phyloP scores from a whole-genome alignment of 2,797 vertebrate genomes.

The Anguilla obscura region DNA sequence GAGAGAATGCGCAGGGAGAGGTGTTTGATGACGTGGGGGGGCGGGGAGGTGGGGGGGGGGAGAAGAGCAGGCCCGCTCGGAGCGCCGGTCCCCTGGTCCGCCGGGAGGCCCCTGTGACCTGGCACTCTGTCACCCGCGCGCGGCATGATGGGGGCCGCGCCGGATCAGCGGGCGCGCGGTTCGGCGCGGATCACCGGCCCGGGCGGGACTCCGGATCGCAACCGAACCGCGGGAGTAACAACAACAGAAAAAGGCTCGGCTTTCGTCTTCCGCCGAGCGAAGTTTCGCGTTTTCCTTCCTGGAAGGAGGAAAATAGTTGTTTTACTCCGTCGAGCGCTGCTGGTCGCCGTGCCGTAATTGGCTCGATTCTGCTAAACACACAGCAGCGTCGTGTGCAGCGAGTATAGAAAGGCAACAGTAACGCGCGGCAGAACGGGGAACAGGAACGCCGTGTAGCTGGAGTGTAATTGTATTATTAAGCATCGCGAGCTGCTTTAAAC shows the following conservation, averaged over 20 bases:
- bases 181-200: conserved; percentile 52
- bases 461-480: neutral
- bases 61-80: neutral
- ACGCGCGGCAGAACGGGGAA: neutral
- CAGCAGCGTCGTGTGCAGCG: neutral
- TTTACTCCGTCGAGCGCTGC: neutral
- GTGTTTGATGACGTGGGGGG: neutral
- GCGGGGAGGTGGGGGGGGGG: too few species aligned
- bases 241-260: neutral
- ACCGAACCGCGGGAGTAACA: neutral
- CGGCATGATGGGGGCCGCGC: conserved; percentile 53
- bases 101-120: conserved; percentile 27
- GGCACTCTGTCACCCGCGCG: conserved; percentile 46
- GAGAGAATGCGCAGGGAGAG: neutral
- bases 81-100: neutral
- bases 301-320: neutral
- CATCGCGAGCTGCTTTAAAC: neutral
- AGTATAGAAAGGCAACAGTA: neutral
- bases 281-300: neutral
- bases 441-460: neutral
- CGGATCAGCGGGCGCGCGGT: conserved; percentile 46
- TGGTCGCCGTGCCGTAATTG: neutral
- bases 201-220: conserved; percentile 42
- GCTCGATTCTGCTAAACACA: neutral
- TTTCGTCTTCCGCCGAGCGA: neutral